Evolutionary conservation across 2,888 invertebrate species (phyloP).

Genomic region (Taphrorychus bicolor): DNA sequence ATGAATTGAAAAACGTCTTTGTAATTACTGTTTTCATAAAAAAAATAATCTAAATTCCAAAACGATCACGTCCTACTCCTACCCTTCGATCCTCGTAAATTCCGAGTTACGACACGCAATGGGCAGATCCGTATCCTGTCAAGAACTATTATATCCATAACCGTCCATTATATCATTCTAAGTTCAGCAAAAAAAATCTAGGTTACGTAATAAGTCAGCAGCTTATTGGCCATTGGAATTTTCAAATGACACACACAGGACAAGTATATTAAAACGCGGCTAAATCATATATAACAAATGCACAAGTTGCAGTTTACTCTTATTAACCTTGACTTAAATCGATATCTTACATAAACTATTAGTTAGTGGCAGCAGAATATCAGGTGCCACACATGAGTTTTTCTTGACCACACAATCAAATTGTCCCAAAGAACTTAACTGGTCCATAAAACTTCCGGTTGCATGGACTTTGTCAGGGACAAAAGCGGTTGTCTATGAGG

Average conservation of each 20-base stretch:
- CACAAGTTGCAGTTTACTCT: conserved; percentile 19
- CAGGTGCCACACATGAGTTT: background rate
- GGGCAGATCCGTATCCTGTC: background rate
- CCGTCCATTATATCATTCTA: background rate
- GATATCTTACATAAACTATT: conserved; percentile 23
- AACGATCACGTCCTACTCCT: no score
- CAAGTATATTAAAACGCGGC: conserved; percentile 10
- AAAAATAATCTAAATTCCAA: no score
- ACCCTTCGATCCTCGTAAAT: no score
- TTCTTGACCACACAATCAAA: no score
- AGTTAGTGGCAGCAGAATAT: background rate
- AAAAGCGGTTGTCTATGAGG: no score
- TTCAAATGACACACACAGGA: conserved; percentile 21
- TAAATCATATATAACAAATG: conserved; percentile 24
- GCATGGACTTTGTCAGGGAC: background rate
- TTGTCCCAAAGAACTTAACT: no score
- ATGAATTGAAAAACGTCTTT: no score
- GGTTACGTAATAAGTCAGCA: conserved; percentile 24
- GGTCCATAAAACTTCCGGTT: background rate
- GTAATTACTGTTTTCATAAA: no score
- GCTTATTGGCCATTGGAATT: conserved; percentile 17
- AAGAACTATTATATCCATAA: background rate
- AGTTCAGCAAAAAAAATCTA: conserved; percentile 14
- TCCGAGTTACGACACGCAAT: no score
- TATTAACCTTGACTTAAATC: conserved; percentile 29